phyloP scores from a whole-genome alignment of 2,888 invertebrate genomes.

The Rosalia funebris region DNA sequence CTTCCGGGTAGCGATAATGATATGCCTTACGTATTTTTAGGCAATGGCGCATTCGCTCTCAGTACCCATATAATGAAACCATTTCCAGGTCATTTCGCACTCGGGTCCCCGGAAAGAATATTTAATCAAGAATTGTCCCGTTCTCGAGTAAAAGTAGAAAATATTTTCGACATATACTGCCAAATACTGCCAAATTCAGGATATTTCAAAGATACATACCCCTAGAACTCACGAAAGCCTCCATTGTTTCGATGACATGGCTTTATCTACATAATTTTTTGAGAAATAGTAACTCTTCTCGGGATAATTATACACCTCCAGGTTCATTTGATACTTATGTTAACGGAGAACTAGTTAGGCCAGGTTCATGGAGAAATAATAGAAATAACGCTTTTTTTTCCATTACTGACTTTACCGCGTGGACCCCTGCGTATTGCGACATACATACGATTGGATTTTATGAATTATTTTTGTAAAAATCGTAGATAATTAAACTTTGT shows the following conservation, averaged over 20 bases:
- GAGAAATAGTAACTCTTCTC: conserved; percentile 36
- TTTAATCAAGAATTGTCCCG: conserved; percentile 22
- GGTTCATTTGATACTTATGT: conserved; percentile 43
- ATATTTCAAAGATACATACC: conserved; percentile 19
- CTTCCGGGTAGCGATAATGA: conserved; percentile 30
- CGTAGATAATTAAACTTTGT: not conserved
- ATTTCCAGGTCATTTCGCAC: conserved; percentile 47
- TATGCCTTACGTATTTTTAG: conserved; percentile 51
- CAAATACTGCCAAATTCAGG: conserved; percentile 4
- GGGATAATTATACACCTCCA: conserved; percentile 40
- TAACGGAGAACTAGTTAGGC: conserved; percentile 25
- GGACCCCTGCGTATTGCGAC: not conserved
- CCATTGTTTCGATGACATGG: conserved; percentile 41
- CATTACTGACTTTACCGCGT: conserved; percentile 18
- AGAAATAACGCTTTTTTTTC: conserved; percentile 3
- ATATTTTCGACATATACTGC: conserved; percentile 20
- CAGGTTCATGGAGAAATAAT: conserved; percentile 40
- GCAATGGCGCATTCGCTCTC: conserved; percentile 52
- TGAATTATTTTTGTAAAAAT: conserved; percentile 16
- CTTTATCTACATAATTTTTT: conserved; percentile 46
- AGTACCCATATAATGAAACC: conserved; percentile 51
- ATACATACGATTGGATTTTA: conserved; percentile 10
- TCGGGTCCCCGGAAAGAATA: conserved; percentile 30
- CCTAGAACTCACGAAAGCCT: conserved; percentile 28
- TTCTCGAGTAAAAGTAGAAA: conserved; percentile 19